Evolutionary conservation across 53 echinoderm and acorn worm species (phyloP).

Genomic region (Arbacia lixula): DNA sequence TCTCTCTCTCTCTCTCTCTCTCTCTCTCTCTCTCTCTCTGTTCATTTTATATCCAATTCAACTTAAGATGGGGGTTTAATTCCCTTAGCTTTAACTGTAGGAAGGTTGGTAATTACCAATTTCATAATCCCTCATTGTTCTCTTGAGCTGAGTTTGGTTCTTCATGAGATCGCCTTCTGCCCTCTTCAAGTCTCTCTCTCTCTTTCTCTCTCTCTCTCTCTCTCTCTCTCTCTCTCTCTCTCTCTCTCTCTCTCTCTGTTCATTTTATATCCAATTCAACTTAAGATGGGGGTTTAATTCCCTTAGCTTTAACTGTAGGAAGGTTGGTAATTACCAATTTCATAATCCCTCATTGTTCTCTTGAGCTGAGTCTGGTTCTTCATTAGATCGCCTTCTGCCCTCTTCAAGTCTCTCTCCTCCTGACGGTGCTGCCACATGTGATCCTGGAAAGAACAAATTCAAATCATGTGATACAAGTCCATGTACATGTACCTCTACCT

Average conservation of each 20-base stretch:
- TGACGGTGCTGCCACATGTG: slow-evolving; percentile 99
- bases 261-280: no score
- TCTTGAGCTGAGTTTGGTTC: not conserved
- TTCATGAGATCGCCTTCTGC: slow-evolving; percentile 91
- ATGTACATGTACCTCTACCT: not conserved
- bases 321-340: slow-evolving; percentile 82
- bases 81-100: no score
- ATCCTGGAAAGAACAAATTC: slow-evolving; percentile 59
- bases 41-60: no score
- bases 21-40: no score
- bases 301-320: no score
- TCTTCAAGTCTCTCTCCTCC: slow-evolving; percentile 93
- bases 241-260: no score
- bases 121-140: not conserved
- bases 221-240: no score
- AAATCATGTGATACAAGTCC: not conserved
- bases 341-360: slow-evolving; percentile 97
- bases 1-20: no score
- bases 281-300: no score
- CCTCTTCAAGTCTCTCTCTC: slow-evolving; percentile 92
- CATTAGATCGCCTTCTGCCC: slow-evolving; percentile 92
- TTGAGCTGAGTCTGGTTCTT: slow-evolving; percentile 86
- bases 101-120: no score
- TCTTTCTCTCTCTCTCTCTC: no score
- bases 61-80: no score